These are phyloP conservation scores for Trichopoda pennipes DNA, from an alignment of 2,888 invertebrate genomes.

Conservation along the genomic window DNA sequence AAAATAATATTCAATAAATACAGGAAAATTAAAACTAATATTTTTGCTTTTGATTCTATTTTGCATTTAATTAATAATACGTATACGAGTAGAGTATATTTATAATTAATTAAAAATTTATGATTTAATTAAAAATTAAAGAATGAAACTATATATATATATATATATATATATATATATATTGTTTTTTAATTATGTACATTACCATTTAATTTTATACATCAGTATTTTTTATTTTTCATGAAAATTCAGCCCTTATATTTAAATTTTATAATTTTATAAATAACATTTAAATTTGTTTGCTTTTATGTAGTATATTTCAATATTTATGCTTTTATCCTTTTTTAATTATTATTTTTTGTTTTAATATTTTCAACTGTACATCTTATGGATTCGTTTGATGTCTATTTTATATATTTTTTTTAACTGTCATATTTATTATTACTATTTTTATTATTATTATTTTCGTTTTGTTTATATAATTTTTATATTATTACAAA, in stretches of 20 bases:
- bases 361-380: conserved; percentile 73
- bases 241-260: conserved; percentile 46
- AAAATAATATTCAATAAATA: conserved; percentile 40
- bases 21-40: conserved; percentile 22
- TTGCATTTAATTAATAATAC: conserved; percentile 25
- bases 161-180: too few species aligned
- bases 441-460: conserved; percentile 57
- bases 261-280: conserved; percentile 42
- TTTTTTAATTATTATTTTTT: conserved; percentile 29
- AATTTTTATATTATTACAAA: conserved; percentile 57
- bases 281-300: conserved; percentile 51
- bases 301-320: conserved; percentile 40
- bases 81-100: background rate
- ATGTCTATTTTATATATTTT: conserved; percentile 78
- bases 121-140: conserved; percentile 34
- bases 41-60: conserved; percentile 36
- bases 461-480: conserved; percentile 64
- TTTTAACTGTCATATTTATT: conserved; percentile 75
- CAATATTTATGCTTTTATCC: conserved; percentile 21
- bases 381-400: conserved; percentile 78
- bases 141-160: conserved; percentile 45
- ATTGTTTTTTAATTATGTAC: conserved; percentile 58
- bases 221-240: conserved; percentile 13
- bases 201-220: conserved; percentile 52
- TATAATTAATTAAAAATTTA: conserved; percentile 10